phyloP scores from a whole-genome alignment of 1,140 invertebrate species.

The Laupala kohalensis region DNA sequence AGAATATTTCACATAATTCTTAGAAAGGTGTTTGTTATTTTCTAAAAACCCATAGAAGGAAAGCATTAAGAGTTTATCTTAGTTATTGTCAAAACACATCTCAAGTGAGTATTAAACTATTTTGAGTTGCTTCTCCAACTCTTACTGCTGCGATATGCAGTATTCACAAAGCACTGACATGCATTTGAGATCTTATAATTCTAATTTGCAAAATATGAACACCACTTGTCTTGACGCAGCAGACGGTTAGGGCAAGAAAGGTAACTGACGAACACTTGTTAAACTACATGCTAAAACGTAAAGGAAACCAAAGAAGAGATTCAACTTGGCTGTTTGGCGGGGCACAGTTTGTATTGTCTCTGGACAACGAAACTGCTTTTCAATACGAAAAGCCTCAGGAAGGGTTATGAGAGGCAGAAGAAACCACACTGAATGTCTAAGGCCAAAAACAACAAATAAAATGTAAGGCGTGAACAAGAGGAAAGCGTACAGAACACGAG shows the following conservation, averaged over 20 bases:
- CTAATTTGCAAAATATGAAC: too few relatives aligned
- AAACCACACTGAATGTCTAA: constrained; percentile 77
- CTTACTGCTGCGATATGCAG: neutral
- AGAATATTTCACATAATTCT: too few relatives aligned
- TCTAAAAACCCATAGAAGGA: too few relatives aligned
- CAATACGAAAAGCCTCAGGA: constrained; percentile 75
- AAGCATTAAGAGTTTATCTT: neutral
- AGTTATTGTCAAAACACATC: neutral
- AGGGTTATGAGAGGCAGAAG: constrained; percentile 76
- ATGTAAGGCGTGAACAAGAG: constrained; percentile 86
- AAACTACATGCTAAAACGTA: constrained; percentile 63
- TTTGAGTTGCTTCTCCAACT: neutral
- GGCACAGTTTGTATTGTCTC: constrained; percentile 69
- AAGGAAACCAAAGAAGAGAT: constrained; percentile 79
- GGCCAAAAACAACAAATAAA: constrained; percentile 66
- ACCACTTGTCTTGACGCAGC: neutral
- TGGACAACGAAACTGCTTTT: constrained; percentile 71
- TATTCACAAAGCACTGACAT: neutral
- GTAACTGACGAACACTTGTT: constrained; percentile 18
- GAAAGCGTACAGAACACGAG: constrained; percentile 81
- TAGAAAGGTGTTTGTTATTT: too few relatives aligned
- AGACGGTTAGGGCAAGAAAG: constrained; percentile 13
- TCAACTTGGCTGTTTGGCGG: constrained; percentile 75
- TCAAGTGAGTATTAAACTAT: neutral
- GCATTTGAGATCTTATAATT: too few relatives aligned